Evolutionary conservation across 1,140 invertebrate species (phyloP), one percentile per base, ranked within the genome.

Genomic region (Contarinia nasturtii): DNA sequence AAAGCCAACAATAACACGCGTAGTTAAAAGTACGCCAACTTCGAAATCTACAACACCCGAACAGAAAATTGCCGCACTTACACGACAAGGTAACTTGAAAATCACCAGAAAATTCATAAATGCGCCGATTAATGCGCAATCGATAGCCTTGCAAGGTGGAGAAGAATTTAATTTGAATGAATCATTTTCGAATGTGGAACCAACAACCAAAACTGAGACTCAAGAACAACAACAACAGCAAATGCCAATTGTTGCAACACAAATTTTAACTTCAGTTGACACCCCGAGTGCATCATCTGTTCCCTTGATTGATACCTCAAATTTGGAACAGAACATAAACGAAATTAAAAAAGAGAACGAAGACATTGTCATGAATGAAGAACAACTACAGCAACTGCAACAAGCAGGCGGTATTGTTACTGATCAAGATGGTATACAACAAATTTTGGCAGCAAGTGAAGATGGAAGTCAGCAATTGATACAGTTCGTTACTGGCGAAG

Each of bases 401-500:
- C 46, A 36, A 34, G 60, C 57, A 20, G 59, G 59, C 49, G 21
- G 54, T 14, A 37, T 57, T 0, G 54, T 55, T 4, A 40, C 34
- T 11, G 43, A 22, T 33, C 49, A 62, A 7, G 54, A 55, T 8
- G 48, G 49, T 22, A 58, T 61, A 22, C 60, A 63, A 47, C 58
- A 59, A 49, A 55, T 62, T 43, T 53, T 61, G 20, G 60, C 61
- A 21, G 59, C 60, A 22, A 64, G 61, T 47, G 62, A 64, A 50
- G 61, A 63, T 51, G 62, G 61, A 10, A 57, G 71, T 12, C 75
- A 75, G 17, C 66, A 78, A 49, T 67, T 77, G 57, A 27, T 27
- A 27, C 27, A 27, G 27, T 27, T 27, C 27, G 77, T 79, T 27
- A 69, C 74, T 2, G 76, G 76, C 2, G 81, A 83, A 44, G 74